Percentiles rank a stretch among this genome's conserved stretches.
phyloP scores from a whole-genome alignment of 1,140 invertebrate genomes.

The Megalonaias nervosa region DNA sequence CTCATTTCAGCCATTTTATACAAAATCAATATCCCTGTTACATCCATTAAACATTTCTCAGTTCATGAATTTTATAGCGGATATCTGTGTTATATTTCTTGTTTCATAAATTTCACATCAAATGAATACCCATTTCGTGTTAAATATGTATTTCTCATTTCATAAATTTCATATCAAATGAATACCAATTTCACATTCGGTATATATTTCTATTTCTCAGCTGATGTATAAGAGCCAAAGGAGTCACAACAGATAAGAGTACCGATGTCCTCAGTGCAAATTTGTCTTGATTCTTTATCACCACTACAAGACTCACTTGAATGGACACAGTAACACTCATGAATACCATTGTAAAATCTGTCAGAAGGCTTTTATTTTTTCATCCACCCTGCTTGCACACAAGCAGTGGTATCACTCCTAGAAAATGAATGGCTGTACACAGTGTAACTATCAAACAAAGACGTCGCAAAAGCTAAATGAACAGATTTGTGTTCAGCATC shows the following conservation, averaged over 20 bases:
- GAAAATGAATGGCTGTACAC: slow-evolving; percentile 36
- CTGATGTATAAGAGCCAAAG: slow-evolving; percentile 47
- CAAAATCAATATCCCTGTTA: too few relatives aligned
- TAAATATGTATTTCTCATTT: too few relatives aligned
- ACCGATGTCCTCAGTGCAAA: slow-evolving; percentile 46
- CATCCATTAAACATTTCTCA: too few relatives aligned
- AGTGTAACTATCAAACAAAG: slow-evolving; percentile 46
- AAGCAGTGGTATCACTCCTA: slow-evolving; percentile 48
- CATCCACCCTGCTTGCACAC: slow-evolving; percentile 41
- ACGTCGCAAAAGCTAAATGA: slow-evolving; percentile 46
- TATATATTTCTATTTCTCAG: slow-evolving; percentile 19
- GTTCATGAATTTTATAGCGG: too few relatives aligned
- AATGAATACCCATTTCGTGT: too few relatives aligned
- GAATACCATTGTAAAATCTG: slow-evolving; percentile 45
- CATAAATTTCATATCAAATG: too few relatives aligned
- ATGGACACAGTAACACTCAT: slow-evolving; percentile 45
- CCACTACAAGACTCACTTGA: slow-evolving; percentile 46
- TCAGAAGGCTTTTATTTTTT: slow-evolving; percentile 40
- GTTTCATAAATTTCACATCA: too few relatives aligned
- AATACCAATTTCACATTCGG: too few relatives aligned
- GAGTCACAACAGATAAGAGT: slow-evolving; percentile 32
- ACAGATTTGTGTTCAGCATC: slow-evolving; percentile 57
- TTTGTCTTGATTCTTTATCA: slow-evolving; percentile 40
- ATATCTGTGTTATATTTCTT: too few relatives aligned
- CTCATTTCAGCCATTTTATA: too few relatives aligned